These are phyloP conservation scores for Aptenodytes forsteri DNA, from an alignment of 2,113 vertebrate genomes.

Conservation along the genomic window DNA sequence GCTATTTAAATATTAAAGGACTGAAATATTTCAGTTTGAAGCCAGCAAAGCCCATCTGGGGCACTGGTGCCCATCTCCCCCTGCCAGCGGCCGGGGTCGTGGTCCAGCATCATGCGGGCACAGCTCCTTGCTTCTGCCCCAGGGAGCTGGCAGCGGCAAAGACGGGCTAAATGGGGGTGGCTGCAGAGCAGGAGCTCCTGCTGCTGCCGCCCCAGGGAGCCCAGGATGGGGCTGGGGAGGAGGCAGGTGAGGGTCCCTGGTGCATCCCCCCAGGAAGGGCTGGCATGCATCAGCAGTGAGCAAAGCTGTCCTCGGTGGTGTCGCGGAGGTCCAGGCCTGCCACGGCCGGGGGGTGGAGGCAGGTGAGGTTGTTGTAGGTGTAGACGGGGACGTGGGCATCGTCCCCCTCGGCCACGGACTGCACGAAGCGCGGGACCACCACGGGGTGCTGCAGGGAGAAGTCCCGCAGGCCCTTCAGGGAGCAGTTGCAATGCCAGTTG, in stretches of 20 bases:
- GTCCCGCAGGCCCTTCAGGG: slow-evolving; percentile 78
- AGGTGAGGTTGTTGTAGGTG: slow-evolving; percentile 93
- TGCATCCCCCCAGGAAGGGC: not conserved
- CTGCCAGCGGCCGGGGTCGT: too few species aligned
- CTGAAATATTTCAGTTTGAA: not conserved
- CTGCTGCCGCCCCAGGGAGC: not conserved
- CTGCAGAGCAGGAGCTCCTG: not conserved
- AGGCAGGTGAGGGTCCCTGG: not conserved
- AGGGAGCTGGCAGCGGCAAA: not conserved
- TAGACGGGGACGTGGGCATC: slow-evolving; percentile 79
- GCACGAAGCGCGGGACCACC: slow-evolving; percentile 83
- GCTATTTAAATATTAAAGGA: not conserved
- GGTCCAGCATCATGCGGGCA: not conserved
- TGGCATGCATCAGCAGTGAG: slow-evolving; percentile 70
- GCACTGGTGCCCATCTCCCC: not conserved
- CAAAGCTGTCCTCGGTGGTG: slow-evolving; percentile 76
- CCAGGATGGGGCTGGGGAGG: not conserved
- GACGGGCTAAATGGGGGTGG: not conserved
- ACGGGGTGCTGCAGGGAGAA: slow-evolving; percentile 79
- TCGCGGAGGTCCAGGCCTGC: slow-evolving; percentile 87
- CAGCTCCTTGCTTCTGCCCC: not conserved
- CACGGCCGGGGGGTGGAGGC: slow-evolving; percentile 75
- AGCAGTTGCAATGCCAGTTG: slow-evolving; percentile 89
- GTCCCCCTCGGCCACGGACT: slow-evolving; percentile 83
- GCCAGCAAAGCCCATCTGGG: not conserved